Evolutionary conservation across 2,888 invertebrate genomes (phyloP), one percentile per base, ranked within the genome.

Genomic region (Nebria salina): DNA sequence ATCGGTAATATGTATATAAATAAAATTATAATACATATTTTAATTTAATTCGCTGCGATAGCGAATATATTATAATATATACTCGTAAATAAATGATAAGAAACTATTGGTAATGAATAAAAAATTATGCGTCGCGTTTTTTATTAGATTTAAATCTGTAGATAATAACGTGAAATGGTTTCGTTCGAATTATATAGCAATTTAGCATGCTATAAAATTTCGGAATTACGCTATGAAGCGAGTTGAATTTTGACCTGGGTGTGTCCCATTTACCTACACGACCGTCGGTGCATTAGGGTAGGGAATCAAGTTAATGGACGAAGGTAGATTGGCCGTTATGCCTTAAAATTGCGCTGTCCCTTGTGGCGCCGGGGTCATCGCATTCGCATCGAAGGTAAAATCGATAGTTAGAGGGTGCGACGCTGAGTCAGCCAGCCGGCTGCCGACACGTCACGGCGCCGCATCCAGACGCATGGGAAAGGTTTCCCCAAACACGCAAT

Each of bases 371-470:
- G 34, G 34, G 34, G 34, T 34, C 34, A 34, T 34, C 34, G 34
- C 34, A 34, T 34, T 34, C 34, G 34, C 70, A 70, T 11, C 20
- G 70, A 7, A 70, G 70, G 70, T 70, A 70, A 70, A 70, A 70
- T 70, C 70, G 70, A 70, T 70, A 70, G 25, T 1, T 54, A 11
- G 54, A 70, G 25, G 70, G 70, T 70, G 70, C 70, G 70, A 70
- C 70, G 70, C 70, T 25, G 70, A 13, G 11, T 66, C 20, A 9
- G 66, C 66, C 66, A 25, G 70, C 26, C 34, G 70, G 34, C 25
- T 20, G 26, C 2, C 70, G 13, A 8, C 11, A 20, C 70, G 54
- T 70, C 70, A 70, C 25, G 15, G 11, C 11, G 25, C 70, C 7
- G 54, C 70, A 34, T 26, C 70, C 70, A 25, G 70, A 70, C 70